A percentile compares a stretch with the other conserved stretches of the same genome.
Evolutionary conservation across 2,888 invertebrate species (phyloP).

Genomic region (Orchesella flavescens): DNA sequence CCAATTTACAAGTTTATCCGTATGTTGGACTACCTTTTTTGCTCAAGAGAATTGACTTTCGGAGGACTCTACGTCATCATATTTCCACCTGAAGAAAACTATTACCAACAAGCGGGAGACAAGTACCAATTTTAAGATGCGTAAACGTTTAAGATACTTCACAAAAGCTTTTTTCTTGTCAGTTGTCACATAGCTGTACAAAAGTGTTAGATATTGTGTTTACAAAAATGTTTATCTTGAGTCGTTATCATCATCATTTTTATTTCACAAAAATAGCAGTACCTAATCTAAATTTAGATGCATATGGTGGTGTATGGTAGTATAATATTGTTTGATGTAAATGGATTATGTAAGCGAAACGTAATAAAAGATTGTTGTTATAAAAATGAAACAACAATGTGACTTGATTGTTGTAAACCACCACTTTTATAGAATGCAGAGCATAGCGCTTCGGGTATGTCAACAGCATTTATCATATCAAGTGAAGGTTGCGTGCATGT

Average conservation of each 20-base stretch:
- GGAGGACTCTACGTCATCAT: slow-evolving; percentile 25
- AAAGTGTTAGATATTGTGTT: neutral
- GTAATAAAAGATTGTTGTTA: neutral
- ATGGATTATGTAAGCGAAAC: neutral
- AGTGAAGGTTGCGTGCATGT: slow-evolving; percentile 5
- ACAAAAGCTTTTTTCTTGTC: neutral
- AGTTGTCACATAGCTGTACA: neutral
- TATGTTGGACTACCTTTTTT: slow-evolving; percentile 38
- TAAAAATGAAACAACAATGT: neutral
- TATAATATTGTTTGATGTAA: neutral
- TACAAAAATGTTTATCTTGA: too few species aligned
- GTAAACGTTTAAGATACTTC: neutral
- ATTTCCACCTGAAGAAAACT: slow-evolving; percentile 29
- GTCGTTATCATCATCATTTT: too few species aligned
- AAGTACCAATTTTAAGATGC: too few species aligned
- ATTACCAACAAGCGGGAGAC: neutral
- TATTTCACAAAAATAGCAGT: neutral
- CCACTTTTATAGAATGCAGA: neutral
- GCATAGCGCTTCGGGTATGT: neutral
- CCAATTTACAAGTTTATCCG: slow-evolving; percentile 31
- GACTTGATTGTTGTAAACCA: neutral
- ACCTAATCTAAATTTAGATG: neutral
- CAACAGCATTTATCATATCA: neutral
- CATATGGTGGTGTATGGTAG: too few species aligned
- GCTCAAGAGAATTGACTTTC: slow-evolving; percentile 2